Percentiles rank a stretch among this genome's conserved stretches.
These are phyloP conservation scores for Apeltes quadracus DNA, from an alignment of 2,113 vertebrate genomes.

Conservation along the genomic window DNA sequence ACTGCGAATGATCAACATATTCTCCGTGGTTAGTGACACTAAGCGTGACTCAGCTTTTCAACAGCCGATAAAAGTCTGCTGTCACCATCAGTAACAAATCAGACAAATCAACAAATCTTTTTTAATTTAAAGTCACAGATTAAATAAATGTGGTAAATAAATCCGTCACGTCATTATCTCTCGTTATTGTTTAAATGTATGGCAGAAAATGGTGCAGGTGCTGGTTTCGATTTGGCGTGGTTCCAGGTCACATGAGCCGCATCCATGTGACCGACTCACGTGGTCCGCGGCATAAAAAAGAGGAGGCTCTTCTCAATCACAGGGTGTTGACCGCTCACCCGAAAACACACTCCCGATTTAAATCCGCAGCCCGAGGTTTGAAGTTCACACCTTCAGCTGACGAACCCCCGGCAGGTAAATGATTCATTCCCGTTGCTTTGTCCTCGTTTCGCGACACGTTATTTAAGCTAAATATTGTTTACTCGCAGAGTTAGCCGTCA, in stretches of 20 bases:
- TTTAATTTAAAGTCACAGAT: neutral
- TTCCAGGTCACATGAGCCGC: conserved; percentile 53
- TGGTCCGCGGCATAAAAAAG: conserved; percentile 31
- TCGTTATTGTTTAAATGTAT: neutral
- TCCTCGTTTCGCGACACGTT: neutral
- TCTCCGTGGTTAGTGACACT: conserved; percentile 26
- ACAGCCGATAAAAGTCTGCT: neutral
- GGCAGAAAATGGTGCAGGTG: neutral
- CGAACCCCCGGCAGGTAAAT: conserved; percentile 29
- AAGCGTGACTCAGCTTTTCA: neutral
- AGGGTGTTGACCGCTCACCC: neutral
- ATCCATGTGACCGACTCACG: conserved; percentile 67
- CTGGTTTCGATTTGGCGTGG: neutral
- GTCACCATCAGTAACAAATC: conserved; percentile 4
- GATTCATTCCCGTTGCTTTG: neutral
- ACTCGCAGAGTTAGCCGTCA: neutral
- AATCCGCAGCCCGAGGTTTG: conserved; percentile 1
- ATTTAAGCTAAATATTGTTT: neutral
- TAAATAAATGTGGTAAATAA: neutral
- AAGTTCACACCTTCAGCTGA: neutral
- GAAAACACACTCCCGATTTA: neutral
- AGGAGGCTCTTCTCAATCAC: neutral
- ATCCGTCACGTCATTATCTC: neutral
- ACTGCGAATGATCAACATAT: conserved; percentile 17
- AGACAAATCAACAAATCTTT: too few species aligned